Evolutionary conservation across 2,797 vertebrate species (phyloP), one percentile per base, ranked within the genome.

Genomic region (Jordanella pulchra): DNA sequence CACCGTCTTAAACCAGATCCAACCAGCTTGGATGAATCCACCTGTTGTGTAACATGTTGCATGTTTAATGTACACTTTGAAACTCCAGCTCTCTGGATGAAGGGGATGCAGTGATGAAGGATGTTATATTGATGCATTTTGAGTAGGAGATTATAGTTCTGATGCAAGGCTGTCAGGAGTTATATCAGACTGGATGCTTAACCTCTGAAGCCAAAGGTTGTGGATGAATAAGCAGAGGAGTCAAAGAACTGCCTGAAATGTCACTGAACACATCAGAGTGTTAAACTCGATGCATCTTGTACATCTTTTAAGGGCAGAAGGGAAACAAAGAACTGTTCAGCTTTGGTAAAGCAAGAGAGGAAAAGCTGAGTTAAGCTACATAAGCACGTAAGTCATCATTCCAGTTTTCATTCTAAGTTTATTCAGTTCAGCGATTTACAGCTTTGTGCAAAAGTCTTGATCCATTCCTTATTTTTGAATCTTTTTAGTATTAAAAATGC

Each of bases 21-120:
- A 72, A 15, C 79, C 73, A n/a, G 79, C 79, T 60, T 14, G 55
- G 70, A 75, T 75, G 66, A 53, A 45, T 54, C 64, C 71, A 72
- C 71, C 69, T 67, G 72, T 58, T 83, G 72, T 79, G 7, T 77
- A 85, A 83, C 83, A 79, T 44, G 45, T 35, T 53, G 2, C 61
- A 47, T 39, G 61, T 53, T 25, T 28, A 65, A 77, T 27, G 48
- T 28, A 18, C 61, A 30, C 25, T 42, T 51, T 61, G 61, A 65
- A 28, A 51, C 75, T 66, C 27, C 35, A 53, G 53, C 55, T 3
- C 27, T 25, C 21, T 65, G 51, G n/a, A 72, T 3, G 67, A n/a
- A 23, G 15, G n/a, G 7, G 18, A 48, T 53, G 32, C 56, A 50
- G 27, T n/a, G n/a, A 54, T 45, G 47, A 25, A 7, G 50, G 15